phyloP scores from a whole-genome alignment of 2,888 invertebrate species.

The Platycheirus rosarum region DNA sequence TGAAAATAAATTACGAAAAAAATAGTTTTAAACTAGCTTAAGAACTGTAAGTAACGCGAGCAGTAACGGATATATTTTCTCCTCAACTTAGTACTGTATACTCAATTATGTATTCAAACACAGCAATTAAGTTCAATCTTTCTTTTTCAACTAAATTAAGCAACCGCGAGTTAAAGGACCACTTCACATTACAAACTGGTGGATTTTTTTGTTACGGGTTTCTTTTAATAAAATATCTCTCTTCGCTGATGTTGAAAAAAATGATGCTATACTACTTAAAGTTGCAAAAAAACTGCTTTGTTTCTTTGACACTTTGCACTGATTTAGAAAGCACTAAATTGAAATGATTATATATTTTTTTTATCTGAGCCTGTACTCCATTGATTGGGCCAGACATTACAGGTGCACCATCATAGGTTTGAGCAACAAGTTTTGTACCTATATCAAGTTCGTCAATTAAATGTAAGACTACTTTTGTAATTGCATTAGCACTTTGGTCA shows the following conservation, averaged over 20 bases:
- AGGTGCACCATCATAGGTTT: slow-evolving; percentile 35
- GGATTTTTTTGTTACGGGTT: slow-evolving; percentile 36
- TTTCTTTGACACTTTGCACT: slow-evolving; percentile 44
- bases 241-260: slow-evolving; percentile 23
- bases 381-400: slow-evolving; percentile 37
- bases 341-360: slow-evolving; percentile 38
- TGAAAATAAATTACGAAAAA: slow-evolving; percentile 42
- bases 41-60: slow-evolving; percentile 34
- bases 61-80: slow-evolving; percentile 36
- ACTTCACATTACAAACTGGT: slow-evolving; percentile 46
- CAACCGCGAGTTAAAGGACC: slow-evolving; percentile 37
- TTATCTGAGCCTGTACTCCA: slow-evolving; percentile 43
- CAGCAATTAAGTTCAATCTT: slow-evolving; percentile 48
- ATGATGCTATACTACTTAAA: slow-evolving; percentile 33
- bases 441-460: slow-evolving; percentile 39
- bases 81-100: slow-evolving; percentile 36
- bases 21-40: slow-evolving; percentile 44
- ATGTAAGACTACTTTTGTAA: slow-evolving; percentile 38
- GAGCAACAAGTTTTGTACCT: slow-evolving; percentile 47
- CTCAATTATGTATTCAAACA: slow-evolving; percentile 33
- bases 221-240: slow-evolving; percentile 44
- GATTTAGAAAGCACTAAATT: slow-evolving; percentile 48
- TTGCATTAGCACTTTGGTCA: slow-evolving; percentile 33
- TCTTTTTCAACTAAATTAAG: slow-evolving; percentile 45
- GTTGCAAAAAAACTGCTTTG: slow-evolving; percentile 33